Base-by-base conservation (phyloP, 2,888 invertebrate genomes). In the Lingula anatina region DNA sequence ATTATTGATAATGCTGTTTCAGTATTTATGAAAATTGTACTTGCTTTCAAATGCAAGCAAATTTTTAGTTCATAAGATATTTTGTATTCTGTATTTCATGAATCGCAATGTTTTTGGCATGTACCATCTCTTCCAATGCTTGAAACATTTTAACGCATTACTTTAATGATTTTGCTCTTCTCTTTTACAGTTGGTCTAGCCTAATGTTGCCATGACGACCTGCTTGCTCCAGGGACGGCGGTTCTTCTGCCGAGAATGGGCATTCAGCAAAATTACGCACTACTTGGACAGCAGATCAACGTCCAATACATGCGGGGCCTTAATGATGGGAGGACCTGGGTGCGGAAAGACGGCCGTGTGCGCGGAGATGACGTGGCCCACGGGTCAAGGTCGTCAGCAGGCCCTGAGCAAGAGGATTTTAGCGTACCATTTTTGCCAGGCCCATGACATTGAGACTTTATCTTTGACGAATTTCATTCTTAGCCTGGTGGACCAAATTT, bases 231-330 rank as follows among this genome's bases (percentile, higher is more conserved):
- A 66, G 54, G 66, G 64, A 25, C 70, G 68, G 55, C 62, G 64
- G 7, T 91, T 92, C 80, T 90, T 87, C 80, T 90, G 91, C 72
- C 84, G 95, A 7, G 95, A 96, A 78, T 96, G 95, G 95, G 91
- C 90, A 5, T 90, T 95, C 66, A 89, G 90, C 78, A 95, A 96
- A 79, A 83, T 96, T 31, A 87, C 88, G 1, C 88, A 94, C 65
- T 93, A 92, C 62, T 76, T 96, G 62, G 94, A 96, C 70, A 90
- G 91, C 77, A 80, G 93, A 52, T 86, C 89, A 3, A 66, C 72
- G 5, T 70, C 78, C 47, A 72, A 91, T 76, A 87, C 88, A 0
- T 89, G 90, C 64, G 95, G 95, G 0, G 89, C 91, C 1, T 81
- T 95, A 41, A 85, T 96, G 47, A 81, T 94, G 53, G 92, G 90